phyloP scores from a whole-genome alignment of 2,797 vertebrate genomes.

The Sebastes matsubarae region DNA sequence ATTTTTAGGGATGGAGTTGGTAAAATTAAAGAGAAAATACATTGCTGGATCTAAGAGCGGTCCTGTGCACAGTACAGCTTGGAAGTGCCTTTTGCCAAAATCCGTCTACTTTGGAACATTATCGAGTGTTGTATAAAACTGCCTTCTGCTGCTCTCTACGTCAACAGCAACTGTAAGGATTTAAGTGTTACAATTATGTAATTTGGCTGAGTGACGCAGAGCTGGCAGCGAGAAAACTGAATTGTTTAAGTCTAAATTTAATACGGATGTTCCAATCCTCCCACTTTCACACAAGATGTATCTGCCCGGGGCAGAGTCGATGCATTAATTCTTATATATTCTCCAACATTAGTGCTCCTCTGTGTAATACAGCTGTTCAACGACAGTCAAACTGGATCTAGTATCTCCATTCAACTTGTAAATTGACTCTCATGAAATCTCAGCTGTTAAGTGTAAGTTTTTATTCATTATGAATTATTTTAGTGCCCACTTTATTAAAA shows the following conservation, averaged over 20 bases:
- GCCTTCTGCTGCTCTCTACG: neutral
- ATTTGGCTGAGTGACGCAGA: constrained; percentile 15
- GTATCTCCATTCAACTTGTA: neutral
- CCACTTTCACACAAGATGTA: constrained; percentile 21
- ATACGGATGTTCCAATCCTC: constrained; percentile 27
- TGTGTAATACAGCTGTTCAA: neutral
- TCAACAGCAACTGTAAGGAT: neutral
- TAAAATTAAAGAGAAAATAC: neutral
- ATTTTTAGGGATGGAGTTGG: neutral
- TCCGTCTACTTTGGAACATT: neutral
- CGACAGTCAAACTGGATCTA: neutral
- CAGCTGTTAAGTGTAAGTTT: neutral
- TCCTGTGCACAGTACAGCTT: neutral
- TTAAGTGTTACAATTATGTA: constrained; percentile 13
- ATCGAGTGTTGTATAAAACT: neutral
- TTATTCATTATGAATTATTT: neutral
- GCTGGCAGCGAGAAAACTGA: neutral
- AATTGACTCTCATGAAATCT: neutral
- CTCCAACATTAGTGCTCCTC: neutral
- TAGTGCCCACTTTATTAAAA: neutral
- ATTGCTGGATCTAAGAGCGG: neutral
- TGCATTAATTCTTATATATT: constrained; percentile 1
- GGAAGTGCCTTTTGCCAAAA: neutral
- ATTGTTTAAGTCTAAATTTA: constrained; percentile 40
- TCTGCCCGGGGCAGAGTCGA: neutral